phyloP scores from a whole-genome alignment of 2,113 vertebrate genomes.

The Colinus virginianus region DNA sequence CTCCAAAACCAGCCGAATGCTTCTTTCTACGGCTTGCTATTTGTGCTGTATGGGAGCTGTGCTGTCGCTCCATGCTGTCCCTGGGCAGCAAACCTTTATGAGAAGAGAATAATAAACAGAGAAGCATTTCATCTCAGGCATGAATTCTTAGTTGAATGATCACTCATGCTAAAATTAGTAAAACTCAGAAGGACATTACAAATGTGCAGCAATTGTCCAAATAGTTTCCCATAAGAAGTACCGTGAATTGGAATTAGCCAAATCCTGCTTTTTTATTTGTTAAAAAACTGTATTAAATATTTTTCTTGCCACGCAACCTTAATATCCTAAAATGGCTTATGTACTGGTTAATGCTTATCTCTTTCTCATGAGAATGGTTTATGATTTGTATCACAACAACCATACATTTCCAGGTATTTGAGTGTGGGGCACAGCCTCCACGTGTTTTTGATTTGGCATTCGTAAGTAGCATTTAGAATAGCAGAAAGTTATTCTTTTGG shows the following conservation, averaged over 20 bases:
- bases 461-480: not conserved
- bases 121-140: constrained; percentile 34
- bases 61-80: not conserved
- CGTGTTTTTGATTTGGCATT: constrained; percentile 22
- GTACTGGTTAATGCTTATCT: not conserved
- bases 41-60: not conserved
- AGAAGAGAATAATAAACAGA: constrained; percentile 5
- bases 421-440: not conserved
- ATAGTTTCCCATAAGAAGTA: not conserved
- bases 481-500: not conserved
- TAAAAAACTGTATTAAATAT: not conserved
- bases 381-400: not conserved
- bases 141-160: constrained; percentile 23
- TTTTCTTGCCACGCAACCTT: not conserved
- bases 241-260: not conserved
- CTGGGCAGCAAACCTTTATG: not conserved
- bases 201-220: not conserved
- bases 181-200: not conserved
- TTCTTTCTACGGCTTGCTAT: not conserved
- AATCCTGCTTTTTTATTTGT: not conserved
- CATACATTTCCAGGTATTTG: not conserved
- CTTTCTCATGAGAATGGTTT: not conserved
- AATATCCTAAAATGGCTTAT: not conserved
- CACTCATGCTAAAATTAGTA: constrained; percentile 26
- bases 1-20: not conserved